Evolutionary conservation across 2,113 vertebrate species (phyloP).

Genomic region (Podilymbus podiceps): DNA sequence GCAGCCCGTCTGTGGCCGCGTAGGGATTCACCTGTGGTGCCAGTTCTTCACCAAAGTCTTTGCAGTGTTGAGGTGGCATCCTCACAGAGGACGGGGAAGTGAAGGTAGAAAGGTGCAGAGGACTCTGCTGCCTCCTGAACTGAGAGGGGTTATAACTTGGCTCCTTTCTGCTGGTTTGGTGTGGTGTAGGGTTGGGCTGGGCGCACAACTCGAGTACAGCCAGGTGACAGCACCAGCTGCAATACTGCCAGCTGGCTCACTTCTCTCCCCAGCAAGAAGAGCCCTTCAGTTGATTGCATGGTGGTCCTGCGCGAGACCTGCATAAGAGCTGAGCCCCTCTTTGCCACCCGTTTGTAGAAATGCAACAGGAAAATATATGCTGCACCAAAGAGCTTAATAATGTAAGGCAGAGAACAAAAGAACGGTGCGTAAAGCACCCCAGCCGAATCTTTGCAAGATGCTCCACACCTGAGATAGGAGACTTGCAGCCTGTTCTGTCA

Average conservation of each 20-base stretch:
- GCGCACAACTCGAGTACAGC: accelerated
- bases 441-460: not conserved
- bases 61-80: not conserved
- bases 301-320: accelerated
- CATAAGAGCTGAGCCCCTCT: not conserved
- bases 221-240: not conserved
- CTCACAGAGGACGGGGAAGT: accelerated
- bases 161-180: accelerated
- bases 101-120: too few species aligned
- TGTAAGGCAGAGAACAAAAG: not conserved
- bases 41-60: not conserved
- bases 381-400: not conserved
- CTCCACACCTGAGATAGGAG: accelerated
- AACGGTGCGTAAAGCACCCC: not conserved
- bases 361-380: not conserved
- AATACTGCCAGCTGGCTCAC: not conserved
- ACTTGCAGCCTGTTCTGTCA: not conserved
- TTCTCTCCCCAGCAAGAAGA: not conserved
- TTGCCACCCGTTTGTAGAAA: not conserved
- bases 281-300: not conserved
- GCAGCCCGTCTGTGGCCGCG: too few species aligned
- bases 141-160: not conserved
- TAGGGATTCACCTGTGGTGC: not conserved
- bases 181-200: not conserved
- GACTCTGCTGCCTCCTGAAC: not conserved